Evolutionary conservation across 2,113 vertebrate genomes (phyloP), one percentile per base, ranked within the genome.

Genomic region (Microtus oregoni): DNA sequence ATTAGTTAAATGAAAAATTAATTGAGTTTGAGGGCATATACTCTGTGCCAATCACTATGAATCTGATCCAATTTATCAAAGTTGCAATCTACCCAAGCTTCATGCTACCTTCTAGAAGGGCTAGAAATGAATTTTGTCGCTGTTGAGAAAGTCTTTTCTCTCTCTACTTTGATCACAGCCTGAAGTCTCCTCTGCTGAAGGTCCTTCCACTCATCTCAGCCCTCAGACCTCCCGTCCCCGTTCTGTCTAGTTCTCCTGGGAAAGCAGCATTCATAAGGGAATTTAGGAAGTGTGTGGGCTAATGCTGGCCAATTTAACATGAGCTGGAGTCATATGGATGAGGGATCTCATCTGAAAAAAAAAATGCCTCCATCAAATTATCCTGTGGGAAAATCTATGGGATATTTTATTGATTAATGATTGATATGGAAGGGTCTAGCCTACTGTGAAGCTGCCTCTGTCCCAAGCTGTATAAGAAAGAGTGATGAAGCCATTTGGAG

Each of bases 271-370:
- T 76, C 58, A 82, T 70, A 82, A 41, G 89, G 61, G 77, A 82
- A 95, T 98, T 97, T 95, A 87, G 38, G 61, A 93, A 97, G 68
- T 81, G 82, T 83, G 79, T 7, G 13, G 24, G n/a, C 81, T 28
- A 63, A n/a, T 4, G 7, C 30, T 82, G 41, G 58, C 24, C 81
- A 83, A 30, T 30, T 85, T 30, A 15, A 65, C 82, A 65, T 26
- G 44, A 85, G 82, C 58, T 11, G 19, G 26, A 44, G 38, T 85
- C 82, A 41, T 65, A 11, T 85, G 38, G 26, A 85, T 44, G 38
- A 44, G 55, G n/a, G 63, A 30, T 85, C 38, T 85, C 58, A 65
- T 26, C 26, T 85, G 58, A 24, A 58, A 85, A 26, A 83, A 82
- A 85, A 82, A 63, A 17, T 28, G 0, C n/a, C 7, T 38, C 8